Base-by-base conservation (phyloP, 2,113 vertebrate genomes). In the Thryonomys swinderianus region DNA sequence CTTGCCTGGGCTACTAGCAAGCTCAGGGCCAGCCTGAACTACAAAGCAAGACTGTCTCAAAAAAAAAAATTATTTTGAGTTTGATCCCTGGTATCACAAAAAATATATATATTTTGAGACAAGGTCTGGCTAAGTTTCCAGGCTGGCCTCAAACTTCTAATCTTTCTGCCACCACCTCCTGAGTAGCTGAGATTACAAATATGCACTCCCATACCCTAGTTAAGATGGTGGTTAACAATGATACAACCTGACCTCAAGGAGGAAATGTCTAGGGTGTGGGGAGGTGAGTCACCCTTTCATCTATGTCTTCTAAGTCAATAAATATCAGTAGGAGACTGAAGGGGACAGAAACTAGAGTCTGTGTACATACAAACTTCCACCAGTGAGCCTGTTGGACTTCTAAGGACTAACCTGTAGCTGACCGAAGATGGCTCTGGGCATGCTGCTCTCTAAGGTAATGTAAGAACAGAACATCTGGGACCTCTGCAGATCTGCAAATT, bases 341-440 rank as follows among this genome's bases (percentile, higher is more conserved):
- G 69, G 48, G 10, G 23, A 18, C 25, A 83, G 57, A 32, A 12
- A n/a, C 0, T 2, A 34, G 0, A 40, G 61, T 34, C 32, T 4
- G 11, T 37, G 27, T 21, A n/a, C 67, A 37, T 8, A 57, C 7
- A 30, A 17, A 57, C n/a, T 67, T 40, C 51, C 51, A 27, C 5
- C 1, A 12, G 13, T 1, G 5, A 53, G 37, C 16, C 10, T 3
- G 34, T 5, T 2, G 16, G 62, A n/a, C 14, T 55, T 55, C 55
- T 1, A n/a, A 55, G 67, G 74, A 27, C 30, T 40, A 10, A 40
- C 37, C 2, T 13, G 10, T 5, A 17, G 79, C 40, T 8, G 3
- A 32, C 4, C 0, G 32, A 27, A 0, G 51, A 40, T 4, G 0
- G 14, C 0, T 32, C 3, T 1, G 30, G 11, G 32, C 32, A 0